Percentiles rank a stretch among this genome's conserved stretches.
These are phyloP conservation scores for Eristalis arbustorum DNA, from an alignment of 2,888 invertebrate genomes.

Conservation along the genomic window DNA sequence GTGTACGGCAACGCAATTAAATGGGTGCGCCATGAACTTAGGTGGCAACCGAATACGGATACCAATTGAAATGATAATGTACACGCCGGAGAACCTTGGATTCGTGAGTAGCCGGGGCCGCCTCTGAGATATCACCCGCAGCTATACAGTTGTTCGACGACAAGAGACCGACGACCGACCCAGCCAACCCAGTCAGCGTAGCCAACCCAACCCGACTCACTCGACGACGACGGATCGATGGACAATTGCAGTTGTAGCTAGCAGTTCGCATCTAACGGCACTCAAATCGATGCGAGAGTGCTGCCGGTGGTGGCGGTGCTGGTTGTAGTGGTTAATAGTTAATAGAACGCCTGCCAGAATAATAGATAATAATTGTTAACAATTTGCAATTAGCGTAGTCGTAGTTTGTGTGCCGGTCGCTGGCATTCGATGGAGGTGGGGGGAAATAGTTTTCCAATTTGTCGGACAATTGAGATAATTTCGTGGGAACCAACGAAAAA, in stretches of 20 bases:
- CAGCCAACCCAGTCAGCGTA: not conserved
- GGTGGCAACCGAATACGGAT: constrained; percentile 68
- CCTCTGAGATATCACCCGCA: constrained; percentile 64
- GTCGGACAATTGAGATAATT: constrained; percentile 52
- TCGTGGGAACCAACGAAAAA: constrained; percentile 51
- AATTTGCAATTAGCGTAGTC: constrained; percentile 61
- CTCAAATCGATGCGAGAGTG: constrained; percentile 12
- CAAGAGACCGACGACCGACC: constrained; percentile 8
- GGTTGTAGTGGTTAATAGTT: constrained; percentile 46
- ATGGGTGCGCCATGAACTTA: constrained; percentile 69
- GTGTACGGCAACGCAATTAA: constrained; percentile 46
- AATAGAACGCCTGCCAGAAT: constrained; percentile 67
- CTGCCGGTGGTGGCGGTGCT: not conserved
- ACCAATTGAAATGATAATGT: constrained; percentile 67
- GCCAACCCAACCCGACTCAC: not conserved
- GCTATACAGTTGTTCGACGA: constrained; percentile 20
- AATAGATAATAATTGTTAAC: constrained; percentile 70
- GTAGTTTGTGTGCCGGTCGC: constrained; percentile 45
- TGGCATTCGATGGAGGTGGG: constrained; percentile 11
- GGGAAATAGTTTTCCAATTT: constrained; percentile 56
- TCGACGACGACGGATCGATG: not conserved
- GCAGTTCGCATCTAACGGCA: constrained; percentile 32
- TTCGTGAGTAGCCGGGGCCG: constrained; percentile 49
- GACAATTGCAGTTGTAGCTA: constrained; percentile 1
- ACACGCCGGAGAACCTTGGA: constrained; percentile 53